Evolutionary conservation across 2,797 vertebrate species (phyloP).

Genomic region (Sebastes iracundus): DNA sequence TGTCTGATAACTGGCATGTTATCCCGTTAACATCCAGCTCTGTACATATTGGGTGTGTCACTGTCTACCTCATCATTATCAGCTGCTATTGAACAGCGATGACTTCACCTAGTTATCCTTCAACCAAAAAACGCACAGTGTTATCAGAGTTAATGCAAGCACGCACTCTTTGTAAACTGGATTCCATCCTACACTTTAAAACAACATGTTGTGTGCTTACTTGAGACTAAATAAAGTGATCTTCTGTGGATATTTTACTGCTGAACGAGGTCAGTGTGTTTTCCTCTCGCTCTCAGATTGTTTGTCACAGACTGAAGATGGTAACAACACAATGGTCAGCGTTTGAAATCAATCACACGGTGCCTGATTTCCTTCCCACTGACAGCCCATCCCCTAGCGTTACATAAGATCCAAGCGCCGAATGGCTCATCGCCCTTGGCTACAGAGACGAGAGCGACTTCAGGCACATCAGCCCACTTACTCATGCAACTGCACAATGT

Average conservation of each 20-base stretch:
- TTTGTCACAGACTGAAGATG: constrained; percentile 39
- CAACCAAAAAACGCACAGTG: constrained; percentile 76
- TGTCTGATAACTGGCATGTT: constrained; percentile 48
- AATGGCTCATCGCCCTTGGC: constrained; percentile 65
- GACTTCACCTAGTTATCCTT: constrained; percentile 78
- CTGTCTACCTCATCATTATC: constrained; percentile 87
- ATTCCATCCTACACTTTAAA: constrained; percentile 60
- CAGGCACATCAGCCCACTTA: constrained; percentile 68
- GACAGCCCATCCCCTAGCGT: constrained; percentile 52
- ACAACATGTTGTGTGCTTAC: constrained; percentile 71
- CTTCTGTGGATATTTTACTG: constrained; percentile 71
- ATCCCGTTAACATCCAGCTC: constrained; percentile 57
- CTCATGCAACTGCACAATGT: constrained; percentile 74
- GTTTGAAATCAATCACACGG: constrained; percentile 70
- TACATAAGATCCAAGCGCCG: constrained; percentile 72
- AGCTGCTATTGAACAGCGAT: constrained; percentile 81
- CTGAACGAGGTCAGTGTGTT: constrained; percentile 60
- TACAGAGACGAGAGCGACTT: constrained; percentile 67
- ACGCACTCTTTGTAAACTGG: constrained; percentile 68
- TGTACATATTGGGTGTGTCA: constrained; percentile 78
- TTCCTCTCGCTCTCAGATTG: constrained; percentile 40
- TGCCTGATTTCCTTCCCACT: constrained; percentile 65
- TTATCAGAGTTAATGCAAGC: constrained; percentile 60
- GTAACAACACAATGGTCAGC: constrained; percentile 37
- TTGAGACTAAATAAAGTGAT: constrained; percentile 83